Percentiles rank a stretch among this genome's conserved stretches.
Conservation (phyloP, 2,113 vertebrate genomes). For the Ceratotherium simum region DNA sequence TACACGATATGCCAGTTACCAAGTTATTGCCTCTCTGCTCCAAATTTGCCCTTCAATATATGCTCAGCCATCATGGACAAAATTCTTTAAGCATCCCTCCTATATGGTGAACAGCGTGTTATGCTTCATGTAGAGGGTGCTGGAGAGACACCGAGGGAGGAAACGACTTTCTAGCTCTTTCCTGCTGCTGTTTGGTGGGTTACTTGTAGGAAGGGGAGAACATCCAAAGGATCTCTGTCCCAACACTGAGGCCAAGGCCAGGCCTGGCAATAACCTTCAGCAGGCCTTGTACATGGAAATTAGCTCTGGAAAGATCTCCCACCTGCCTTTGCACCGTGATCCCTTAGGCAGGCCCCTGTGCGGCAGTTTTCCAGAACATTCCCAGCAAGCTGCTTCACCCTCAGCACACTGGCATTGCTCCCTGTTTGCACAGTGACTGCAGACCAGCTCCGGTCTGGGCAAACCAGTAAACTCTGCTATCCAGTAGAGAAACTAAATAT, state of each 20-base stretch:
- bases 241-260: neutral
- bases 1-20: neutral
- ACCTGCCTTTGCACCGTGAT: no score
- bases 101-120: neutral
- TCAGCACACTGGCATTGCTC: neutral
- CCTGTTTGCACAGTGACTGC: neutral
- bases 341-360: no score
- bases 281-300: neutral
- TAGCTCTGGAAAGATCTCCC: no score
- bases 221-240: accelerated
- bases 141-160: no score
- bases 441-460: neutral
- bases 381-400: neutral
- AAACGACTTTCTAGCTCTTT: neutral
- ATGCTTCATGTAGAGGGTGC: neutral
- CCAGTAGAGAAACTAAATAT: neutral
- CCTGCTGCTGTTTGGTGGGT: neutral
- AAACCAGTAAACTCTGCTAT: neutral
- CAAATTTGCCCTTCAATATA: neutral
- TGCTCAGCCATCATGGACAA: neutral
- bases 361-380: neutral
- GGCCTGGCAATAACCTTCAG: neutral
- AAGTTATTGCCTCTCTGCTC: neutral
- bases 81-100: neutral
- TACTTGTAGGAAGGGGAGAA: neutral